Evolutionary conservation across 2,888 invertebrate species (phyloP), one percentile per base, ranked within the genome.

Genomic region (Caenorhabditis angaria): DNA sequence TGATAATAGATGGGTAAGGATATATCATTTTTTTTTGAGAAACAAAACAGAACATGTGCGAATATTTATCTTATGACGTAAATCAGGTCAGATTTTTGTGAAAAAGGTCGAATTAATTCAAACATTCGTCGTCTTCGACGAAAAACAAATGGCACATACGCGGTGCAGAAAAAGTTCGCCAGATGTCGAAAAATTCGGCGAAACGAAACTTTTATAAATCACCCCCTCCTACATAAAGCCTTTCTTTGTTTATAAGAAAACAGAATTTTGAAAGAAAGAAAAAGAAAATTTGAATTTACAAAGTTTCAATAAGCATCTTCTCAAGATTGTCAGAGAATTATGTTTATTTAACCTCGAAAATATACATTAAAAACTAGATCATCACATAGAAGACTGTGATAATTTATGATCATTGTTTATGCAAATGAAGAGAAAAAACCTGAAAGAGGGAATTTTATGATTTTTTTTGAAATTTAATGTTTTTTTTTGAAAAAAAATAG

Each of bases 111-210:
- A n/a, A n/a, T n/a, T 41, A 14, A 41, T 41, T 3, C 41, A 41
- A 41, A 41, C 6, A 41, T 41, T 12, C 14, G 18, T 41, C 10
- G 10, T 41, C 41, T 41, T 41, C 14, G 18, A 18, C 6, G 41
- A 14, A 41, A 41, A 41, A 6, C 41, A 41, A 41, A 41, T 41
- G 41, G 41, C 41, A 41, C 41, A 18, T 41, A 18, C 10, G 18
- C 41, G 41, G n/a, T n/a, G n/a, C n/a, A n/a, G n/a, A n/a, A n/a
- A 41, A 41, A 41, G 41, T 41, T 41, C 41, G 41, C 41, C 41
- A 41, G 41, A 41, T 41, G 41, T 41, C 14, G 41, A 18, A 14
- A 41, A 41, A 14, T 12, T 10, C 14, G 8, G 18, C 3, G 41
- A 41, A 41, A 41, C 41, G 41, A 41, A 41, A 41, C 41, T 41